Evolutionary conservation across 2,113 vertebrate species (phyloP).

Genomic region (Uria aalge): DNA sequence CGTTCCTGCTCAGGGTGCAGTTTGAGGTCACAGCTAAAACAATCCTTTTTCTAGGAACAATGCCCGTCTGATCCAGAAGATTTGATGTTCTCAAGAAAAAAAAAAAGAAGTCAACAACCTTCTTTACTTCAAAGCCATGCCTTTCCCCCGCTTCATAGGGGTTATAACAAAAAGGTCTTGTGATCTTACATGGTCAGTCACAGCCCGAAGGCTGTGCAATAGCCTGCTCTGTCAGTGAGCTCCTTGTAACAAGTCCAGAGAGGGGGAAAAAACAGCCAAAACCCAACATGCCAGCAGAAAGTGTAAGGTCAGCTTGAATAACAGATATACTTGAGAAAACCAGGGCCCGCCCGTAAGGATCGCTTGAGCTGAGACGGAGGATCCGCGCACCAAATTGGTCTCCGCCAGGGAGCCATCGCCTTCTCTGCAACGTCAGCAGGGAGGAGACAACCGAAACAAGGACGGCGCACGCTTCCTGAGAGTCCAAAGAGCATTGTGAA

Average conservation of each 20-base stretch:
- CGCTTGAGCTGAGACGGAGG: not conserved
- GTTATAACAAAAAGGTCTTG: not conserved
- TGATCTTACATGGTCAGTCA: not conserved
- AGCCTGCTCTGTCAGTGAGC: not conserved
- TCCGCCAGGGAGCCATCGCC: not conserved
- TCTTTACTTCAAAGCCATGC: not conserved
- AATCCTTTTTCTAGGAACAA: slow-evolving; percentile 42
- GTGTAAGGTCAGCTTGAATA: not conserved
- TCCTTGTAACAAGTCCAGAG: not conserved
- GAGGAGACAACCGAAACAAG: not conserved
- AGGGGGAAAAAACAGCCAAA: not conserved
- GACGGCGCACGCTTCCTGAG: not conserved
- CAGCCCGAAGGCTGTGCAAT: not conserved
- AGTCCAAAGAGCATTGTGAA: not conserved
- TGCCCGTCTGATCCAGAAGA: slow-evolving; percentile 28
- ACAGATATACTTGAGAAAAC: not conserved
- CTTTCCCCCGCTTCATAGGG: not conserved
- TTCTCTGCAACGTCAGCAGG: accelerated
- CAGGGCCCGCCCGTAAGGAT: not conserved
- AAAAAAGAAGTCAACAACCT: too few species aligned
- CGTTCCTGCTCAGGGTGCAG: not conserved
- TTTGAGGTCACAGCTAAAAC: slow-evolving; percentile 18
- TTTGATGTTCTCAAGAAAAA: not conserved
- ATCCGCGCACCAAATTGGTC: accelerated
- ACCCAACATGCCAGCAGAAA: not conserved